Evolutionary conservation across 2,113 vertebrate species (phyloP).

Genomic region (Trematomus loennbergii): DNA sequence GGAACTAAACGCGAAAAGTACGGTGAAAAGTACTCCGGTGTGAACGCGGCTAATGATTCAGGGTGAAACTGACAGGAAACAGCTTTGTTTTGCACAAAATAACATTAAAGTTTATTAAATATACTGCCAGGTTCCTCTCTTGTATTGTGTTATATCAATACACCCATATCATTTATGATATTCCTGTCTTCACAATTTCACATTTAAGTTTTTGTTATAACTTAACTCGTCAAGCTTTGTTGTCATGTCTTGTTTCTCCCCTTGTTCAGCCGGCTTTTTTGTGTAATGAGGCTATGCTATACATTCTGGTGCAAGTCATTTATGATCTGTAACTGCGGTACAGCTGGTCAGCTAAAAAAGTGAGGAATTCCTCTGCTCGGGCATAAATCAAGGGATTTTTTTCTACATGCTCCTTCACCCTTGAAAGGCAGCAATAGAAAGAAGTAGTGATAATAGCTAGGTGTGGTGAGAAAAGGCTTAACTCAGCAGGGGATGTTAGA

Average conservation of each 20-base stretch:
- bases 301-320: conserved; percentile 5
- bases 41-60: too few species aligned
- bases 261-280: not conserved
- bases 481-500: conserved; percentile 7
- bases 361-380: conserved; percentile 10
- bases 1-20: too few species aligned
- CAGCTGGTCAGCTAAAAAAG: not conserved
- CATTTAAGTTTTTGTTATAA: not conserved
- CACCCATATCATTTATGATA: not conserved
- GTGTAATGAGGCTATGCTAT: not conserved
- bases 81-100: not conserved
- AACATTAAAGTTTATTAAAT: not conserved
- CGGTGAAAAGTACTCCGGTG: too few species aligned
- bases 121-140: not conserved
- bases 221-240: not conserved
- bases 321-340: not conserved
- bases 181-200: not conserved
- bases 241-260: not conserved
- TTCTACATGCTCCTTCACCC: conserved; percentile 14
- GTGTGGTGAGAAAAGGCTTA: conserved; percentile 19
- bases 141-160: not conserved
- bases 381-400: conserved; percentile 1
- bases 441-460: conserved; percentile 24
- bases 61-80: conserved; percentile 2
- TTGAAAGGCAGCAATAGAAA: conserved; percentile 14